phyloP scores from a whole-genome alignment of 2,888 invertebrate species.

The Fabriciana adippe region DNA sequence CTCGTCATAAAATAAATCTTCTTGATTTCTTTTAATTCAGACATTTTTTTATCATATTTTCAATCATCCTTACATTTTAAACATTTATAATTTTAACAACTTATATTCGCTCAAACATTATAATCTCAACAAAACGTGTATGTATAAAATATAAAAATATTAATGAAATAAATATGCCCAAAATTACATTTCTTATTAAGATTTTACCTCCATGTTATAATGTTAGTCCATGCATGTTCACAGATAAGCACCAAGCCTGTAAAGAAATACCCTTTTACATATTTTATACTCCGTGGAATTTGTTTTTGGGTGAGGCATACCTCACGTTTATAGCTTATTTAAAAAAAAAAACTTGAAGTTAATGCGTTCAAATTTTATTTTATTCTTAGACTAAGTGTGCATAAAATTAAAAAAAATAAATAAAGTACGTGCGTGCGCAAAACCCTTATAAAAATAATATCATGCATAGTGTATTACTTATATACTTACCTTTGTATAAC shows the following conservation, averaged over 20 bases:
- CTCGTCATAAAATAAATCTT: no score
- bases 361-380: no score
- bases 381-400: no score
- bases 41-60: background rate
- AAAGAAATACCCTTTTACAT: conserved; percentile 62
- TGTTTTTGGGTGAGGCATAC: background rate
- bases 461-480: no score
- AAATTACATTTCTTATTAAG: conserved; percentile 1
- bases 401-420: no score
- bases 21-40: background rate
- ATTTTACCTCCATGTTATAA: conserved; percentile 33
- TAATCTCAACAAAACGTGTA: background rate
- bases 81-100: background rate
- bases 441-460: no score
- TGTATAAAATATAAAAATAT: background rate
- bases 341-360: no score
- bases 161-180: background rate
- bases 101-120: background rate
- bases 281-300: background rate
- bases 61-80: background rate
- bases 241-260: conserved; percentile 78
- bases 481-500: no score
- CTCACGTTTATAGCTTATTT: no score
- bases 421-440: no score
- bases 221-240: conserved; percentile 78